Evolutionary conservation across 30 jellyfish, hydroid and myxozoan genomes (phyloP), one percentile per base, ranked within the genome.

Genomic region (Catostylus mosaicus): DNA sequence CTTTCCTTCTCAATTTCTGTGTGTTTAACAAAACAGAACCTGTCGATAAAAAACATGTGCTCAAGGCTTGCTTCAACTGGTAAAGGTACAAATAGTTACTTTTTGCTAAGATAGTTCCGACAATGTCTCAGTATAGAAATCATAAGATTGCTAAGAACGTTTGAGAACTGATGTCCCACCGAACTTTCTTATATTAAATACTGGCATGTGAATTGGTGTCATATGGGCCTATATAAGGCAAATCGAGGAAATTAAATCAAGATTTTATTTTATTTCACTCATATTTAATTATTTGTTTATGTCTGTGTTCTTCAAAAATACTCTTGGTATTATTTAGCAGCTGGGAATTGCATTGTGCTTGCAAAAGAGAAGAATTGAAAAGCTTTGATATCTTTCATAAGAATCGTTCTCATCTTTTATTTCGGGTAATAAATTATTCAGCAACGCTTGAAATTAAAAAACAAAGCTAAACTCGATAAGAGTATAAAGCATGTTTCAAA

Each of bases 381-480:
- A 59, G 71, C n/a, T 18, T 59, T 3, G 71, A 24, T 59, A 59
- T 59, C 10, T 59, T 59, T 5, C 71, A 10, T 19, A 59, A 7
- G 38, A 29, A 29, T 27, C 3, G 3, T 27, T 59, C 40, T 23
- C 23, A 18, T 23, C 71, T 27, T 59, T 59, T 3, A 29, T 59
- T 59, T 24, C 71, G 10, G 24, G 5, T 59, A 37, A 59, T 59
- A 3, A 59, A 59, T 59, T 59, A 59, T 59, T 59, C 35, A 59
- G 23, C 63, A 16, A 2, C 1, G 23, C 23, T 48, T 48, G 23
- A 26, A 37, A 29, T 27, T 59, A 26, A 37, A 29, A 59, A 23
- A 59, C 71, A 10, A 59, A n/a, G 38, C 18, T 59, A 10, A 59
- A 10, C 38, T 27, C 38, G 71, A 59, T 59, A n/a, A 59, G 71